Conservation (phyloP, 1,140 invertebrate genomes). For the Musca domestica region DNA sequence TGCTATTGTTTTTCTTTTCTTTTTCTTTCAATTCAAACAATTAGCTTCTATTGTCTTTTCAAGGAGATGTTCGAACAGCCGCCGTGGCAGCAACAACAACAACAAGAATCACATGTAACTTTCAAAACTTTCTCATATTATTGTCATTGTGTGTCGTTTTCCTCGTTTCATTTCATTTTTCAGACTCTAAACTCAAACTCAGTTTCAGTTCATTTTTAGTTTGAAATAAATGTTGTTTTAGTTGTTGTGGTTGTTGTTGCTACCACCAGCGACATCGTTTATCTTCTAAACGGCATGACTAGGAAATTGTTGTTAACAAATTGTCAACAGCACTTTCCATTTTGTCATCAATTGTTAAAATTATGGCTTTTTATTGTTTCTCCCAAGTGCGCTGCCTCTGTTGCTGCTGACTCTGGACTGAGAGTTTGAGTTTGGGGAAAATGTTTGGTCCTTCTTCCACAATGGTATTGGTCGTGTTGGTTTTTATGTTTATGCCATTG, state of each 20-base stretch:
- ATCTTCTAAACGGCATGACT: background rate
- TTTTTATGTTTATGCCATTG: no score
- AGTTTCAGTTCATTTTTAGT: background rate
- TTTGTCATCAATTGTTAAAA: constrained; percentile 1
- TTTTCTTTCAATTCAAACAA: constrained; percentile 7
- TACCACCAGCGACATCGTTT: background rate
- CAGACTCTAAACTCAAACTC: background rate
- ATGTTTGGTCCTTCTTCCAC: no score
- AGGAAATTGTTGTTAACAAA: constrained; percentile 14
- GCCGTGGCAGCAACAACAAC: background rate
- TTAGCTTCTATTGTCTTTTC: constrained; percentile 4
- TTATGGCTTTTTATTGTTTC: no score
- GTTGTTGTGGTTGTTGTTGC: background rate
- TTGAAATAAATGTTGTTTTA: background rate
- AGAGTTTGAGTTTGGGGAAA: no score
- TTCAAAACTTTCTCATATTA: constrained; percentile 15
- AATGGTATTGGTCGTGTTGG: no score
- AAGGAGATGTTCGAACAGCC: background rate
- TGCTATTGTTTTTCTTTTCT: no score
- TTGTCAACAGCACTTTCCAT: constrained; percentile 16
- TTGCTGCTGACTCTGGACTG: no score
- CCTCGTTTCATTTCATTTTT: background rate
- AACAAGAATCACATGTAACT: background rate
- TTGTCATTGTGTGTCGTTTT: background rate
- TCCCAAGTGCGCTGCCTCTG: no score